Evolutionary conservation across 2,797 vertebrate species (phyloP), one percentile per base, ranked within the genome.

Genomic region (Enteromius treurensis): DNA sequence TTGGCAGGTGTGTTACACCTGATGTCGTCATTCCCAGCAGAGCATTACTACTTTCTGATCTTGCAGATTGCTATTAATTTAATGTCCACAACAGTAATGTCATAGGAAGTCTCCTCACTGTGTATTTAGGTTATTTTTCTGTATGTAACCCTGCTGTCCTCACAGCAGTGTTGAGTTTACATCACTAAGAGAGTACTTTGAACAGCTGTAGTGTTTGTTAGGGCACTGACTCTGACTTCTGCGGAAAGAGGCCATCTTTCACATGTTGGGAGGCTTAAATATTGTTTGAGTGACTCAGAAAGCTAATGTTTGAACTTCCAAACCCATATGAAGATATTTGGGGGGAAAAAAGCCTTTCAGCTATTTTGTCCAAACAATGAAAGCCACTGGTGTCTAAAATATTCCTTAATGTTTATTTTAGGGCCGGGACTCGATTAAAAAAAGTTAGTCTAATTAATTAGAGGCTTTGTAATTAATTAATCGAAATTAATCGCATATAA

Each of bases 1-100:
- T 62, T 70, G 49, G 29, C 51, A 42, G 21, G 21, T 62, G 29
- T 68, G 34, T 83, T 86, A 11, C 83, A 69, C 34, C 49, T 60
- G 65, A 45, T 80, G 77, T 83, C 74, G n/a, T 53, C 73, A 71
- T 87, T 85, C 78, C 49, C 85, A 51, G 5, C 13, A 58, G 84
- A 80, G 60, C 37, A 14, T 68, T 55, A n/a, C 42, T 75, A 64
- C 13, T 51, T 23, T 77, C 21, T 67, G 81, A 82, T 82, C 11
- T 42, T 55, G n/a, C 60, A 76, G 71, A 75, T 60, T 76, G 14
- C n/a, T 82, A 32, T 65, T 67, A 15, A 55, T 76, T 1, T 53
- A 29, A 37, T 29, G 71, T 76, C 45, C 47, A 51, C 45, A 26
- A 37, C 32, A 55, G 15, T 58, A 68, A 77, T 67, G 32, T 5